Evolutionary conservation across 2,797 vertebrate genomes (phyloP).

Genomic region (Sphenopsis melanotis): DNA sequence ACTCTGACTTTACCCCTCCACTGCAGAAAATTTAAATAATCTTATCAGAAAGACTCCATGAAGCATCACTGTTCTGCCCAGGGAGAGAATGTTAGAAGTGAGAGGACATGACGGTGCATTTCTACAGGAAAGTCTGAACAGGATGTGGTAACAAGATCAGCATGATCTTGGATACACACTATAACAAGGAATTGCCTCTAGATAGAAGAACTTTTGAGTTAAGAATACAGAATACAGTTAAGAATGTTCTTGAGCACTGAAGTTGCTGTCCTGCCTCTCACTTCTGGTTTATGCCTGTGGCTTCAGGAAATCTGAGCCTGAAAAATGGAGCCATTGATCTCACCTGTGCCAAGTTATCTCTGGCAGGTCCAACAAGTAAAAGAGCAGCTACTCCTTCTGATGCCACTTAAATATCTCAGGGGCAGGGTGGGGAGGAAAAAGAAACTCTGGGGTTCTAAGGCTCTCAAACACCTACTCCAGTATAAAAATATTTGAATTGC

Average conservation of each 20-base stretch:
- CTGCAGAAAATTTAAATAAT: not conserved
- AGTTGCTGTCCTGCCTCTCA: not conserved
- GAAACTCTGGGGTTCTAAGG: not conserved
- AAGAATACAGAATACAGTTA: not conserved
- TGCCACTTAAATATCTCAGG: not conserved
- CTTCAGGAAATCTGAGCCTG: not conserved
- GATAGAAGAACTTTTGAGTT: not conserved
- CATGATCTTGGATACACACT: accelerated
- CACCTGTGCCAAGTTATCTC: not conserved
- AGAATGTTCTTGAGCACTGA: not conserved
- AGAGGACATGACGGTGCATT: not conserved
- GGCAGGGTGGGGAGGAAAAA: not conserved
- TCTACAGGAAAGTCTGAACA: not conserved
- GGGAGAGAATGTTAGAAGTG: not conserved
- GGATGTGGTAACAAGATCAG: not conserved
- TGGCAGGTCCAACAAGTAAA: not conserved
- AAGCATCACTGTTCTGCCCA: not conserved
- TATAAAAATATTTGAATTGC: not conserved
- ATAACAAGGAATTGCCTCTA: not conserved
- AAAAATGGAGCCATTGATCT: not conserved
- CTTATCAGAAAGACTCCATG: not conserved
- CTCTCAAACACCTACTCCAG: not conserved
- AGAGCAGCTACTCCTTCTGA: not conserved
- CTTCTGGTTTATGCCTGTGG: accelerated
- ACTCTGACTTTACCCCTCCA: not conserved